Percentiles rank a stretch among this genome's conserved stretches.
phyloP scores from a whole-genome alignment of 2,113 vertebrate species.

The Tragulus kanchil region DNA sequence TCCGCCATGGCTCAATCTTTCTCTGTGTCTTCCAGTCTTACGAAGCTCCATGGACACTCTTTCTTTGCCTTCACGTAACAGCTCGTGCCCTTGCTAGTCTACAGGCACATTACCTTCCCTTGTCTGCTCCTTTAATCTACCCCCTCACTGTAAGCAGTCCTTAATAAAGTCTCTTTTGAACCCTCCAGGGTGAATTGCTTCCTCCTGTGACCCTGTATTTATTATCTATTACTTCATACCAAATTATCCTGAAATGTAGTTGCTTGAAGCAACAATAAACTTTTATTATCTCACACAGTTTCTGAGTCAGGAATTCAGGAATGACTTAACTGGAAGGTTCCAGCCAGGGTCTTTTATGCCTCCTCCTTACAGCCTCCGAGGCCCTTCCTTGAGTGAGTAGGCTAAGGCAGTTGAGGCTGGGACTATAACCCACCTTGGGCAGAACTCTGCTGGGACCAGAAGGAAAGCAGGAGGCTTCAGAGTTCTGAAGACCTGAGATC shows the following conservation, averaged over 20 bases:
- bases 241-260: not conserved
- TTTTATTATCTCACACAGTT: not conserved
- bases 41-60: not conserved
- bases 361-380: not conserved
- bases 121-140: not conserved
- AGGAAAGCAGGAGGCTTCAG: not conserved
- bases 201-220: not conserved
- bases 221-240: constrained; percentile 4
- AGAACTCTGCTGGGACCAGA: too few species aligned
- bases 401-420: not conserved
- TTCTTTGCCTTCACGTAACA: not conserved
- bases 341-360: not conserved
- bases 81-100: not conserved
- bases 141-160: not conserved
- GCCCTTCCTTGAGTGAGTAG: not conserved
- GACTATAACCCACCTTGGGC: not conserved
- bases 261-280: constrained; percentile 4
- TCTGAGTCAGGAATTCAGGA: constrained; percentile 42
- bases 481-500: not conserved
- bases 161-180: constrained; percentile 51
- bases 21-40: not conserved
- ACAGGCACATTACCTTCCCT: not conserved
- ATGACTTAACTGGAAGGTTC: constrained; percentile 46
- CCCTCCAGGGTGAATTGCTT: constrained; percentile 15
- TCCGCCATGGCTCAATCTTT: not conserved